phyloP scores from a whole-genome alignment of 2,113 vertebrate genomes.

The Ascaphus truei region DNA sequence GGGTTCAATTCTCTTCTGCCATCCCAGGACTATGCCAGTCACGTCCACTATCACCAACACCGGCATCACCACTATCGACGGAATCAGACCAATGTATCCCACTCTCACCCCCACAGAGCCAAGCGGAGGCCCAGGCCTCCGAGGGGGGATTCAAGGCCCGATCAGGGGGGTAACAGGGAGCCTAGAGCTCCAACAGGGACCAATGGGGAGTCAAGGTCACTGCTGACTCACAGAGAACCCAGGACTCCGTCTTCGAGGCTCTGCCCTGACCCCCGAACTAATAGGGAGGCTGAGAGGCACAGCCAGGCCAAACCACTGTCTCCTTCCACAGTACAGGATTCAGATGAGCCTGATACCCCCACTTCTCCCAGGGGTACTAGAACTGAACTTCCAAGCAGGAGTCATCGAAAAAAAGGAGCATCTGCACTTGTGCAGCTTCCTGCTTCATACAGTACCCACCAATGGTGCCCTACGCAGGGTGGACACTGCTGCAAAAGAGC shows the following conservation, averaged over 20 bases:
- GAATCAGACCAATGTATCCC: constrained; percentile 44
- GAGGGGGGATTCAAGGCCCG: constrained; percentile 55
- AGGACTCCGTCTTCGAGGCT: background rate
- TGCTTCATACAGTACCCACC: background rate
- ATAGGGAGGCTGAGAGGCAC: background rate
- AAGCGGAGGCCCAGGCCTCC: constrained; percentile 53
- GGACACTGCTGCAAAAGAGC: constrained; percentile 10
- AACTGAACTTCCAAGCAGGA: constrained; percentile 10
- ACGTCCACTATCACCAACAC: constrained; percentile 90
- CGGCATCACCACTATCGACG: constrained; percentile 89
- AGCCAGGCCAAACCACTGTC: constrained; percentile 4
- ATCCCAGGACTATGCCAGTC: constrained; percentile 59
- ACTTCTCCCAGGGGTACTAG: background rate
- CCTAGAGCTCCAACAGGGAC: background rate
- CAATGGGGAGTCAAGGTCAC: constrained; percentile 37
- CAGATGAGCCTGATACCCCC: constrained; percentile 8
- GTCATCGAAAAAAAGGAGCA: constrained; percentile 20
- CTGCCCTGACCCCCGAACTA: constrained; percentile 8
- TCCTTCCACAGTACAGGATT: background rate
- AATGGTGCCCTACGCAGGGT: background rate
- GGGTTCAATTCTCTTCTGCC: constrained; percentile 71
- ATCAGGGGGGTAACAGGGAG: constrained; percentile 1
- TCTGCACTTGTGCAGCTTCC: background rate
- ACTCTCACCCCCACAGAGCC: constrained; percentile 33
- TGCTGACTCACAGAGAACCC: constrained; percentile 27